Conservation (phyloP, 2,797 vertebrate species). For the Nyctibius grandis region DNA sequence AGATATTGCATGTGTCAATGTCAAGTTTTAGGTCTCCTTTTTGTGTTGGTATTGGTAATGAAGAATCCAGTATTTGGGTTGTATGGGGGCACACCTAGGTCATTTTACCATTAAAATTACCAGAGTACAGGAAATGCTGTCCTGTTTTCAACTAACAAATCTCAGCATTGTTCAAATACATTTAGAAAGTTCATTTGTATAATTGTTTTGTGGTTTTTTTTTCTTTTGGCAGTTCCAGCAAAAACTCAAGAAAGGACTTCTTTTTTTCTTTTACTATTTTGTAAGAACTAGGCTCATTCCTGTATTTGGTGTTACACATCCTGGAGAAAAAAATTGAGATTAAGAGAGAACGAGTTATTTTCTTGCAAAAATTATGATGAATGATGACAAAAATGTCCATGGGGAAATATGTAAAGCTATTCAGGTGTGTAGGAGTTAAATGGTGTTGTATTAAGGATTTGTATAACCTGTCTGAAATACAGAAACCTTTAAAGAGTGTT, state of each 20-base stretch:
- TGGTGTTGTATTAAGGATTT: not conserved
- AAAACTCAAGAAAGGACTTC: not conserved
- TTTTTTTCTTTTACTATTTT: not conserved
- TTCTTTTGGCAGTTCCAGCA: not conserved
- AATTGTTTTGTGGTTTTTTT: not conserved
- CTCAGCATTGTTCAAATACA: not conserved
- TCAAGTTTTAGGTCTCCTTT: conserved; percentile 10
- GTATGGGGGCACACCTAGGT: not conserved
- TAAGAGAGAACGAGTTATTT: not conserved
- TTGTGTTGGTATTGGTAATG: not conserved
- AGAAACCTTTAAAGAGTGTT: not conserved
- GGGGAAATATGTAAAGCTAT: not conserved
- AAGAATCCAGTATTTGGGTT: not conserved
- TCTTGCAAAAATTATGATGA: not conserved
- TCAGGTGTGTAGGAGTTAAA: not conserved
- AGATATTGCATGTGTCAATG: conserved; percentile 7
- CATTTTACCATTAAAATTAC: not conserved
- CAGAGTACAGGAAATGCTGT: not conserved
- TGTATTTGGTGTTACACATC: not conserved
- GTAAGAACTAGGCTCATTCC: not conserved
- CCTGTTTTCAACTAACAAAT: not conserved
- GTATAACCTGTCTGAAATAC: not conserved
- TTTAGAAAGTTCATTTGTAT: not conserved
- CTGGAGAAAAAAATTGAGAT: not conserved
- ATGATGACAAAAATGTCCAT: not conserved